Conservation (phyloP, 2,888 invertebrate species). For the Lithophane ornitopus region DNA sequence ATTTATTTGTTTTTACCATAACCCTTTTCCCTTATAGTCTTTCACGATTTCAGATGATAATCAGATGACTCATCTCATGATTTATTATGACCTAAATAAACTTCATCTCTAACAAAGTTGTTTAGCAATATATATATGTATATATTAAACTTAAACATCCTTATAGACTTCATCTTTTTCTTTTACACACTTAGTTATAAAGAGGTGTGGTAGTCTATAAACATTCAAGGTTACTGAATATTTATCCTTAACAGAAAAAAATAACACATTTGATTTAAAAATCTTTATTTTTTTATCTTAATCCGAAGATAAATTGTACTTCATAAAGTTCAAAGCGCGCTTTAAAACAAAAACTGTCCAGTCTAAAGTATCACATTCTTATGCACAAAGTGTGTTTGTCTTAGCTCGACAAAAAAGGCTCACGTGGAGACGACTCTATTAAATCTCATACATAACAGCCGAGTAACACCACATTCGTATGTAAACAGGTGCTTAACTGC, state of each 20-base stretch:
- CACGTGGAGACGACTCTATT: slow-evolving; percentile 82
- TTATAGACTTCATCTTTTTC: background rate
- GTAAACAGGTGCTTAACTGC: slow-evolving; percentile 87
- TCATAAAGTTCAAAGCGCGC: slow-evolving; percentile 42
- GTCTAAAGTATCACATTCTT: slow-evolving; percentile 71
- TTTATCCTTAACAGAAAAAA: slow-evolving; percentile 22
- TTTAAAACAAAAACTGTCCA: slow-evolving; percentile 46
- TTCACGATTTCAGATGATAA: slow-evolving; percentile 19
- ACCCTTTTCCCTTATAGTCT: slow-evolving; percentile 2
- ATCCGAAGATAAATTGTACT: slow-evolving; percentile 4
- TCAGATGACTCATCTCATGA: slow-evolving; percentile 11
- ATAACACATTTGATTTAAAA: background rate
- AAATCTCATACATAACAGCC: slow-evolving; percentile 81
- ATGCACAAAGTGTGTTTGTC: slow-evolving; percentile 76
- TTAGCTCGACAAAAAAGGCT: slow-evolving; percentile 78
- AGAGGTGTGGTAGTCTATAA: slow-evolving; percentile 7
- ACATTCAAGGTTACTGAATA: slow-evolving; percentile 16
- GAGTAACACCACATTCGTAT: slow-evolving; percentile 80
- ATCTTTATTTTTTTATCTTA: background rate
- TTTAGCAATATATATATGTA: background rate
- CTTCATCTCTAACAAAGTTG: background rate
- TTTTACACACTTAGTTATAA: background rate
- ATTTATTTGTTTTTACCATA: background rate
- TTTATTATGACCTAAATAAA: slow-evolving; percentile 39
- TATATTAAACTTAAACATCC: too few species aligned